Evolutionary conservation across 1,140 invertebrate genomes (phyloP), one percentile per base, ranked within the genome.

Genomic region (Hirudo medicinalis): DNA sequence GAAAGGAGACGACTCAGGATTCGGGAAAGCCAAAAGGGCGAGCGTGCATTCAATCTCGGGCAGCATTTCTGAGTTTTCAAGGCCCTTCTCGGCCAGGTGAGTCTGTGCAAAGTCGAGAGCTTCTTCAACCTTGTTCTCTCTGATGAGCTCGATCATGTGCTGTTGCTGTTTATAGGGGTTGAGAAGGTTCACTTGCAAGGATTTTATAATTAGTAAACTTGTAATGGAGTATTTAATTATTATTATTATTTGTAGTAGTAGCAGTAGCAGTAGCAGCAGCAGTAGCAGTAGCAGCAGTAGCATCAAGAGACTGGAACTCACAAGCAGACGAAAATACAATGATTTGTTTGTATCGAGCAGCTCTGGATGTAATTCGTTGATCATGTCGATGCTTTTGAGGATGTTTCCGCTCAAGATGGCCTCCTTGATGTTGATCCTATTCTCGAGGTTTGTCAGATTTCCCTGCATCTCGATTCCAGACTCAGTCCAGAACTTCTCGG

Each of bases 21-120:
- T 91, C 72, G 97, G 94, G 82, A 99, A 99, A 13, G 95, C 96
- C 15, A 99, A 82, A 20, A 99, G 82, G 0, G 95, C 94, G 54
- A 98, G 82, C 0, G 95, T 97, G 74, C 94, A 78, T 77, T 87
- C 86, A 43, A 87, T 77, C 76, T 87, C 85, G 25, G 80, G 76
- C 27, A 86, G 75, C 49, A 86, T 81, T 63, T 84, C 79, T 32
- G 89, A 87, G 81, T 94, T 90, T 66, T 90, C 89, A 77, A 94
- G 92, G 8, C 92, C 94, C 54, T 91, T 88, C 82, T 97, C 94
- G 43, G 86, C 85, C 27, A 98, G 82, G 78, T 95, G 91, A 57
- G 90, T 91, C 79, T 97, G 93, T 6, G 94, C 94, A 84, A 95
- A 98, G 67, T 90, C 87, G n/a, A 98, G 80, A 0, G 94, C 94